Evolutionary conservation across 2,113 vertebrate species (phyloP).

Genomic region (Menidia beryllina): DNA sequence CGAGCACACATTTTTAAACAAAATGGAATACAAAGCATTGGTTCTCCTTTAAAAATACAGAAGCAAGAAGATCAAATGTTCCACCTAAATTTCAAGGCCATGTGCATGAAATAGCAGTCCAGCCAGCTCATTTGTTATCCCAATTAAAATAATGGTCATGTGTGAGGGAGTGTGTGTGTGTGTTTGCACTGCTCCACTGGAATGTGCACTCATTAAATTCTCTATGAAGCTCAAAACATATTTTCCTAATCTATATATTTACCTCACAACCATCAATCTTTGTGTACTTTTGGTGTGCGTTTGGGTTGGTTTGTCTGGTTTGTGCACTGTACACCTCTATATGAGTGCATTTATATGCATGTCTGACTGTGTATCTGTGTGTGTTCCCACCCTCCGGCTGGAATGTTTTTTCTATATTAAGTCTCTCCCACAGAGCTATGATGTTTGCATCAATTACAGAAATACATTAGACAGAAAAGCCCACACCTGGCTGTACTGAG

Average conservation of each 20-base stretch:
- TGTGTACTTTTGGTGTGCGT: constrained; percentile 5
- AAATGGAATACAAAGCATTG: neutral
- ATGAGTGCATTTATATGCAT: constrained; percentile 29
- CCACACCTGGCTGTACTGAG: neutral
- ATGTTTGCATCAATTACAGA: constrained; percentile 34
- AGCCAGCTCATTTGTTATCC: constrained; percentile 35
- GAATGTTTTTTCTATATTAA: constrained; percentile 53
- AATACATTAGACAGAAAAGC: constrained; percentile 19
- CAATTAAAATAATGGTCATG: constrained; percentile 37
- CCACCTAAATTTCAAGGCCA: neutral
- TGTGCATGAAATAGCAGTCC: constrained; percentile 29
- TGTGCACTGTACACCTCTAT: constrained; percentile 18
- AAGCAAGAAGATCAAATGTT: neutral
- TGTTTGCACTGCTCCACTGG: constrained; percentile 36
- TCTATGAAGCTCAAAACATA: constrained; percentile 29
- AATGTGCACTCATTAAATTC: constrained; percentile 52
- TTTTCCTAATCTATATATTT: constrained; percentile 39
- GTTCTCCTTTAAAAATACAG: neutral
- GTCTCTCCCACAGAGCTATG: constrained; percentile 44
- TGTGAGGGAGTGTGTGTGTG: constrained; percentile 12
- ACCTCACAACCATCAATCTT: constrained; percentile 27
- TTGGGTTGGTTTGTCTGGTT: constrained; percentile 17
- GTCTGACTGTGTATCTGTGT: constrained; percentile 11
- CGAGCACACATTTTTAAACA: neutral
- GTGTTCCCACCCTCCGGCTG: constrained; percentile 18